Conservation (phyloP, 1,140 invertebrate species). For the Euwallacea fornicatus region DNA sequence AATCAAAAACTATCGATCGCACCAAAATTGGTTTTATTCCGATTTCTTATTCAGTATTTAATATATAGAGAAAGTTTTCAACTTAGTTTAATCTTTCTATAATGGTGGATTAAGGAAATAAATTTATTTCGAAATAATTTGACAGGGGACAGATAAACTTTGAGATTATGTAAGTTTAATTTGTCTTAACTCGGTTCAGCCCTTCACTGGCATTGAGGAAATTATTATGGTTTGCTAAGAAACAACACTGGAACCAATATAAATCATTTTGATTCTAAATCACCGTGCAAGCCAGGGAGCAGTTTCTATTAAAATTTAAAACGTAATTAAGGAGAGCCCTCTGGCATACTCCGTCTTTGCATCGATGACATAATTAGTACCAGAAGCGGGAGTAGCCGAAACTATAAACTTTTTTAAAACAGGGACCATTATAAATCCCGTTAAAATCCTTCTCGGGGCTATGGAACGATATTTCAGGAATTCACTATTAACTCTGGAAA, state of each 20-base stretch:
- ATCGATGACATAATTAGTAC: slow-evolving; percentile 32
- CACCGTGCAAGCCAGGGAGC: too few relatives aligned
- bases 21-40: slow-evolving; percentile 15
- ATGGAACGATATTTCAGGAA: slow-evolving; percentile 26
- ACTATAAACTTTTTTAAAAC: slow-evolving; percentile 26
- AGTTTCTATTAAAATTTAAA: slow-evolving; percentile 23
- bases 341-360: slow-evolving; percentile 8
- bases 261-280: too few relatives aligned
- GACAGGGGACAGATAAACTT: slow-evolving; percentile 38
- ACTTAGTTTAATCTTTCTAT: slow-evolving; percentile 32
- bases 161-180: slow-evolving; percentile 38
- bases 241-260: background rate
- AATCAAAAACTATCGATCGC: slow-evolving; percentile 26
- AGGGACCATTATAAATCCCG: background rate
- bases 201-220: slow-evolving; percentile 5
- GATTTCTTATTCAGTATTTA: slow-evolving; percentile 27
- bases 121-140: slow-evolving; percentile 40
- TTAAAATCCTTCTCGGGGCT: slow-evolving; percentile 4
- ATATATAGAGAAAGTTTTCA: slow-evolving; percentile 33
- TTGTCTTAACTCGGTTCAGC: slow-evolving; percentile 19
- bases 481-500: slow-evolving; percentile 24
- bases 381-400: slow-evolving; percentile 25
- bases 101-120: slow-evolving; percentile 35
- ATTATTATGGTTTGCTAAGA: slow-evolving; percentile 9
- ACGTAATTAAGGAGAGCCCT: slow-evolving; percentile 12